Conservation (phyloP, 2,113 vertebrate genomes). For the Natator depressus region DNA sequence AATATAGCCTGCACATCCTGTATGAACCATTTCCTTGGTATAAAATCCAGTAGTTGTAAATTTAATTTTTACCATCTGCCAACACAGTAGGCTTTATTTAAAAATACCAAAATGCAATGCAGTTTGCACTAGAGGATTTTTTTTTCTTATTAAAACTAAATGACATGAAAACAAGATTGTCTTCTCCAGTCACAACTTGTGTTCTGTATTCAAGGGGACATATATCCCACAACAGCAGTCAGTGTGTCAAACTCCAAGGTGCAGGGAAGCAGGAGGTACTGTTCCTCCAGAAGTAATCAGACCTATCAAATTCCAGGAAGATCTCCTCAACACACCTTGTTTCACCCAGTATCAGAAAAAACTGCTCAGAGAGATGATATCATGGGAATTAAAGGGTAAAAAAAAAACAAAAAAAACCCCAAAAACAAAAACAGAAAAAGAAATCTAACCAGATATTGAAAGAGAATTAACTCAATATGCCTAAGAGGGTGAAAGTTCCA, state of each 20-base stretch:
- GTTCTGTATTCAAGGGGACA: background rate
- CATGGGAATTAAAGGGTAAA: background rate
- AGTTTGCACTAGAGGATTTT: background rate
- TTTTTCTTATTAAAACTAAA: background rate
- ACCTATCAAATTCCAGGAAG: background rate
- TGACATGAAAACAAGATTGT: background rate
- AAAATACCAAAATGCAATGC: background rate
- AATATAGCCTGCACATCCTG: background rate
- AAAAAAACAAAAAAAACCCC: background rate
- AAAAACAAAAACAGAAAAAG: background rate
- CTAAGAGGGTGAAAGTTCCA: background rate
- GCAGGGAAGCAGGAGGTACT: accelerated
- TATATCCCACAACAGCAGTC: background rate
- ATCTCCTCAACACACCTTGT: background rate
- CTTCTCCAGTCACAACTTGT: background rate
- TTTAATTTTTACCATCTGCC: background rate
- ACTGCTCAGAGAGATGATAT: background rate
- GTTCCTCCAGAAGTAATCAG: background rate
- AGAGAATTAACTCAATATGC: background rate
- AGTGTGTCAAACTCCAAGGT: background rate
- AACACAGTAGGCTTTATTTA: background rate
- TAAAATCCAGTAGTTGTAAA: background rate
- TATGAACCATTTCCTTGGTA: background rate
- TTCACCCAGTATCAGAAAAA: background rate
- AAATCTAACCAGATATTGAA: background rate